These are phyloP conservation scores for Perizoma flavofasciatum DNA, from an alignment of 2,888 invertebrate genomes.

Conservation along the genomic window DNA sequence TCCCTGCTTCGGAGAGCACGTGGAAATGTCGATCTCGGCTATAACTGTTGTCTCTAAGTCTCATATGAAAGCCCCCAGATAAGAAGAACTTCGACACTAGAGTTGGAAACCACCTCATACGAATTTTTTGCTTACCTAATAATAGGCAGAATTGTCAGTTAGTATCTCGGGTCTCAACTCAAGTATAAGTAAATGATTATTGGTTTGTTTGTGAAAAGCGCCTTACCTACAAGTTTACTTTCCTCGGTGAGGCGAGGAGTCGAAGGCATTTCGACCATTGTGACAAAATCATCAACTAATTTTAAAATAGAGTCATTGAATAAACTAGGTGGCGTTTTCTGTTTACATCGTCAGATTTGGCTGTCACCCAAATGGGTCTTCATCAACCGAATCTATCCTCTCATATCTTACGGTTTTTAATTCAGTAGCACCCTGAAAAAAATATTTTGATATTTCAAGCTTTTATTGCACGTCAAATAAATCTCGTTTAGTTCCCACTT, in stretches of 20 bases:
- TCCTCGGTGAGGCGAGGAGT: neutral
- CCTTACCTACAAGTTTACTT: too few species aligned
- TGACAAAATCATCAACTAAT: constrained; percentile 10
- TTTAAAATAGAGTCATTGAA: constrained; percentile 42
- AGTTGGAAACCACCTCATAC: too few species aligned
- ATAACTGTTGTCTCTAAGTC: too few species aligned
- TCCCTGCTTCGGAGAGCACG: too few species aligned
- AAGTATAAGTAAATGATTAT: too few species aligned
- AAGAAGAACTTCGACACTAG: too few species aligned
- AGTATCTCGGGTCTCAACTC: too few species aligned
- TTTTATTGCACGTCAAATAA: constrained; percentile 13
- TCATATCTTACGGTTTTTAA: constrained; percentile 25
- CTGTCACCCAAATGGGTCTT: constrained; percentile 45
- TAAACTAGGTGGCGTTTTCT: constrained; percentile 47
- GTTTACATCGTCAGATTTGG: constrained; percentile 47
- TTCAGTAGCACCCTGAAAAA: constrained; percentile 16
- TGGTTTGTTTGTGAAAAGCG: too few species aligned
- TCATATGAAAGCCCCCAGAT: too few species aligned
- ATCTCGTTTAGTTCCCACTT: constrained; percentile 9
- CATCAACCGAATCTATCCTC: constrained; percentile 38
- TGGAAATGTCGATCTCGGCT: too few species aligned
- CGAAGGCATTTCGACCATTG: neutral
- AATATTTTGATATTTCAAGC: constrained; percentile 8
- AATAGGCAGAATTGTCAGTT: too few species aligned
- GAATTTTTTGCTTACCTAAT: too few species aligned